A percentile compares a stretch with the other conserved stretches of the same genome.
phyloP scores from a whole-genome alignment of 2,888 invertebrate species.

The Drosophila helvetica region DNA sequence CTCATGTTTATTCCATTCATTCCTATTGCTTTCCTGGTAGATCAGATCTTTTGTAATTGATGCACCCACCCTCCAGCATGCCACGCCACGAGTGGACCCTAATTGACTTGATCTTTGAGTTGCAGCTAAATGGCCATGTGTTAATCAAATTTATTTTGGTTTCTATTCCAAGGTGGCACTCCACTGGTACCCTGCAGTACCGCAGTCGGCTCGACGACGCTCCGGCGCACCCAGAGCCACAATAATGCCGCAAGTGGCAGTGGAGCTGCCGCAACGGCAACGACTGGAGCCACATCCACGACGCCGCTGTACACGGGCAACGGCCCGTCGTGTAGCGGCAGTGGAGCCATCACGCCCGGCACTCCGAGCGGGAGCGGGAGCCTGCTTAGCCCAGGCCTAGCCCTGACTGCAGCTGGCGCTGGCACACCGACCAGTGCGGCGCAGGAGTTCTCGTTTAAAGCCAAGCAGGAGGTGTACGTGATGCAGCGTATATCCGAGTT shows the following conservation, averaged over 20 bases:
- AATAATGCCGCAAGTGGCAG: constrained; percentile 48
- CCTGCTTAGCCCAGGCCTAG: constrained; percentile 62
- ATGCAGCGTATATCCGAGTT: constrained; percentile 96
- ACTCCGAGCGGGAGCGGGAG: constrained; percentile 70
- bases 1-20: constrained; percentile 21
- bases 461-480: constrained; percentile 96
- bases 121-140: neutral
- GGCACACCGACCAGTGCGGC: constrained; percentile 63
- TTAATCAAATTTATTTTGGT: constrained; percentile 10
- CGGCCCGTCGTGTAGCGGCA: constrained; percentile 29
- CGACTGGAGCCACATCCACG: constrained; percentile 38
- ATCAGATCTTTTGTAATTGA: constrained; percentile 27
- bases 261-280: constrained; percentile 38
- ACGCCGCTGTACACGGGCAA: constrained; percentile 51
- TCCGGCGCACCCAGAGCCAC: constrained; percentile 68
- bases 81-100: constrained; percentile 38
- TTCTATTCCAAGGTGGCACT: constrained; percentile 84
- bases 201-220: constrained; percentile 64
- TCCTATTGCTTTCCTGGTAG: constrained; percentile 41
- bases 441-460: constrained; percentile 90
- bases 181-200: constrained; percentile 84
- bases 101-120: neutral
- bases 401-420: constrained; percentile 70
- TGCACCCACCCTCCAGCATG: constrained; percentile 46
- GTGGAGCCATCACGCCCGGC: constrained; percentile 52